phyloP scores from a whole-genome alignment of 2,113 vertebrate species.

The Corydoras maculifer region DNA sequence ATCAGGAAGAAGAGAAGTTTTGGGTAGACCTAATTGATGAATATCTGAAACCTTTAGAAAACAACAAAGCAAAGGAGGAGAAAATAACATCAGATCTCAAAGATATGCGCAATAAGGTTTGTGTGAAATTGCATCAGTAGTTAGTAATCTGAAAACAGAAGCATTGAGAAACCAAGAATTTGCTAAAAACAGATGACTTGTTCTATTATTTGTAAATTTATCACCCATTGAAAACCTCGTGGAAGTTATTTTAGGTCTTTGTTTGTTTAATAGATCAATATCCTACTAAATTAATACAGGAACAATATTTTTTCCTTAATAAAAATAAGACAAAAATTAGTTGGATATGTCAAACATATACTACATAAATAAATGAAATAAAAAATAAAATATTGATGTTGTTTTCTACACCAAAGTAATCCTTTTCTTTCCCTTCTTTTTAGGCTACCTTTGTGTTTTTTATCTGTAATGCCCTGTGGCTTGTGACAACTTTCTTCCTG shows the following conservation, averaged over 20 bases:
- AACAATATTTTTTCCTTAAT: no score
- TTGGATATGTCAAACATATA: no score
- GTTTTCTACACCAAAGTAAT: no score
- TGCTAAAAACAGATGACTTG: neutral
- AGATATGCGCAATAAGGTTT: conserved; percentile 30
- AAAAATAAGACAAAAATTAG: no score
- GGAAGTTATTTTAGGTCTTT: no score
- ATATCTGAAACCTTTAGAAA: conserved; percentile 25
- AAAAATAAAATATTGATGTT: no score
- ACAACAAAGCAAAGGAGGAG: conserved; percentile 19
- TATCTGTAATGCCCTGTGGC: conserved; percentile 56
- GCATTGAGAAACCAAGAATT: neutral
- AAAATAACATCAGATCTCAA: conserved; percentile 27
- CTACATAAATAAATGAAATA: no score
- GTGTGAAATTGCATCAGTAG: neutral
- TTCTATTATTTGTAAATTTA: no score
- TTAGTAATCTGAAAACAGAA: neutral
- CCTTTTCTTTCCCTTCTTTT: conserved; percentile 10
- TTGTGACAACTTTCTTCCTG: conserved; percentile 57
- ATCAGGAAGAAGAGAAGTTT: conserved; percentile 24
- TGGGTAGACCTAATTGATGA: conserved; percentile 23
- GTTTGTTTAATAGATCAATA: no score
- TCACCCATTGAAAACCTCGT: no score
- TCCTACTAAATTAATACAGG: no score
- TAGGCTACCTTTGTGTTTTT: conserved; percentile 60